phyloP scores from a whole-genome alignment of 1,140 invertebrate species.

The Lepeophtheirus salmonis region DNA sequence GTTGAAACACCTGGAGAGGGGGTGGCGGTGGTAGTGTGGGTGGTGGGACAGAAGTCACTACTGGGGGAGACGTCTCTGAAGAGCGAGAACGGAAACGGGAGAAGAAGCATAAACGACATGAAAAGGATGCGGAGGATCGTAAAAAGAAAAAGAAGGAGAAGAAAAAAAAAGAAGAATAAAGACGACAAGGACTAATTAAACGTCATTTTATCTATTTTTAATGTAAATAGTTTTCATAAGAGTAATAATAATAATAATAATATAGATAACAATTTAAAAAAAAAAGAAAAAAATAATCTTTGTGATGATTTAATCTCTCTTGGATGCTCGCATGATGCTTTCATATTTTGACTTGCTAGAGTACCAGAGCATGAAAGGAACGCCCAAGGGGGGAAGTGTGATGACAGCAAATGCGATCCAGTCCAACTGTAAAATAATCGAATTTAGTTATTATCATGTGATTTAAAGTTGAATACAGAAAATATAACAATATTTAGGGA shows the following conservation, averaged over 20 bases:
- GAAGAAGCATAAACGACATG: conserved; percentile 90
- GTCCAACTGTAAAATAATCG: conserved; percentile 52
- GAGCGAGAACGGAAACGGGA: conserved; percentile 85
- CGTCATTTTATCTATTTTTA: neutral
- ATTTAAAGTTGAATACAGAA: no score
- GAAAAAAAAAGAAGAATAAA: conserved; percentile 75
- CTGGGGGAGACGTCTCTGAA: conserved; percentile 37
- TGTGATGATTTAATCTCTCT: conserved; percentile 19
- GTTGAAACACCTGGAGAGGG: conserved; percentile 22
- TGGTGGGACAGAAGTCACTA: conserved; percentile 32
- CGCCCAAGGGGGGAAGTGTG: conserved; percentile 79
- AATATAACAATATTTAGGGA: no score
- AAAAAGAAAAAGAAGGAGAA: conserved; percentile 90
- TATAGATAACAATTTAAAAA: no score
- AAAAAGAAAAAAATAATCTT: no score
- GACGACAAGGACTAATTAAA: conserved; percentile 25
- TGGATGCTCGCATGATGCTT: conserved; percentile 31
- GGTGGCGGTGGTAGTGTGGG: conserved; percentile 41
- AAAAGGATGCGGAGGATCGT: conserved; percentile 80
- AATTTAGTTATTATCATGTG: no score
- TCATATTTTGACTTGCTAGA: conserved; percentile 89
- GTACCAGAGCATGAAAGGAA: conserved; percentile 83
- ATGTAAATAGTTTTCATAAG: no score
- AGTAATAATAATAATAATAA: no score
- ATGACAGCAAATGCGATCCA: conserved; percentile 92